These are phyloP conservation scores for Hipposideros larvatus DNA, from an alignment of 2,797 vertebrate species.

Conservation along the genomic window DNA sequence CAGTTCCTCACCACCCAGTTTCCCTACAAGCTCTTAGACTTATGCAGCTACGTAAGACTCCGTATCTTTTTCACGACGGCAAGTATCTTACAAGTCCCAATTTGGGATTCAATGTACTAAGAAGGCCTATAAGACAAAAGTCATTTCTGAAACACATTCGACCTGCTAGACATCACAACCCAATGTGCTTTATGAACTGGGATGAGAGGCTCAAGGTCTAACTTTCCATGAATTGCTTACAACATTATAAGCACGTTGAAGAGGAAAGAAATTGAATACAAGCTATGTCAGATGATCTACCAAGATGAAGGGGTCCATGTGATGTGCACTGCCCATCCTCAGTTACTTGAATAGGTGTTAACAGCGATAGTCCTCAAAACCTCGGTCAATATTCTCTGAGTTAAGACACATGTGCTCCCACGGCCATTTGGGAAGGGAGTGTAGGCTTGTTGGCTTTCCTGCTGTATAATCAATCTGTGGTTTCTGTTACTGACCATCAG, in stretches of 20 bases:
- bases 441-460: background rate
- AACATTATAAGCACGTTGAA: constrained; percentile 28
- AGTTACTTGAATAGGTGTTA: background rate
- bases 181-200: background rate
- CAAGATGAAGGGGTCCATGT: background rate
- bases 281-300: background rate
- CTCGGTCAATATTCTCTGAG: background rate
- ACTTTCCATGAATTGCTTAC: background rate
- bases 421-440: background rate
- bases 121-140: background rate
- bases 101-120: background rate
- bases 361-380: background rate
- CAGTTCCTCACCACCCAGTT: background rate
- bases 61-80: background rate
- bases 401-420: background rate
- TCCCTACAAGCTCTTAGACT: background rate
- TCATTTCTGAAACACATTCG: background rate
- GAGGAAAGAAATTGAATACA: background rate
- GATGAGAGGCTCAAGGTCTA: background rate
- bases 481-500: background rate
- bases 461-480: background rate
- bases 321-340: background rate
- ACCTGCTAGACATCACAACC: background rate
- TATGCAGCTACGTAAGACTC: background rate
- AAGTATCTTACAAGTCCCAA: background rate